These are phyloP conservation scores for Pelmatolapia mariae DNA, from an alignment of 2,113 vertebrate genomes.

Conservation along the genomic window DNA sequence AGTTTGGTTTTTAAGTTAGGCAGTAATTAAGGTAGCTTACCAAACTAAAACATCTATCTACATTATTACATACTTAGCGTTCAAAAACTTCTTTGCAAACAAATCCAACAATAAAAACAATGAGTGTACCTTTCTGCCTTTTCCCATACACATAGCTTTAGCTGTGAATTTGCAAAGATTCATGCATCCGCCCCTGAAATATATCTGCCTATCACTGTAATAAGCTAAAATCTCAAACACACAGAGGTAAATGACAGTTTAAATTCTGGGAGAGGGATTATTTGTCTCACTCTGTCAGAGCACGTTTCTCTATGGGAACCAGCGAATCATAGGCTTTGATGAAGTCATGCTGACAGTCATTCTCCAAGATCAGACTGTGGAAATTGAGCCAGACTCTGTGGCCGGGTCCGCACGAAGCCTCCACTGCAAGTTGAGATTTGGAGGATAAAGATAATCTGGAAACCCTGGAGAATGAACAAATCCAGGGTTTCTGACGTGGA, in stretches of 20 bases:
- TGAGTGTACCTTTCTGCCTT: neutral
- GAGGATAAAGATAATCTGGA: constrained; percentile 75
- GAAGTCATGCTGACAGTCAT: constrained; percentile 69
- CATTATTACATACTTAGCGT: fast-evolving
- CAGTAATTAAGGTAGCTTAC: neutral
- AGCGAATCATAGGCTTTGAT: constrained; percentile 85
- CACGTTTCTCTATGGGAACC: constrained; percentile 69
- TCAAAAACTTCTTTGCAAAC: neutral
- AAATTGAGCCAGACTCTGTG: constrained; percentile 80
- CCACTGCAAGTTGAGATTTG: constrained; percentile 79
- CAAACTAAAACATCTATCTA: neutral
- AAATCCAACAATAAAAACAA: neutral
- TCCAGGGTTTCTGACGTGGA: constrained; percentile 60
- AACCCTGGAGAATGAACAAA: constrained; percentile 82
- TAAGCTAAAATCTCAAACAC: neutral
- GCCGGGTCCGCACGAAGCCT: constrained; percentile 74
- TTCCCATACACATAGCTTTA: neutral
- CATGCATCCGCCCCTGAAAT: neutral
- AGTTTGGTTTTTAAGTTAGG: neutral
- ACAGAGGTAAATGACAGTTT: neutral
- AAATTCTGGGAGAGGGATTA: neutral
- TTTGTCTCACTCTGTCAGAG: constrained; percentile 77
- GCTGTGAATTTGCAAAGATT: neutral
- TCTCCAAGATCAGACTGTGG: constrained; percentile 79
- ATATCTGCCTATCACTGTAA: neutral